phyloP scores from a whole-genome alignment of 2,797 vertebrate genomes.

The Harpagifer antarcticus region DNA sequence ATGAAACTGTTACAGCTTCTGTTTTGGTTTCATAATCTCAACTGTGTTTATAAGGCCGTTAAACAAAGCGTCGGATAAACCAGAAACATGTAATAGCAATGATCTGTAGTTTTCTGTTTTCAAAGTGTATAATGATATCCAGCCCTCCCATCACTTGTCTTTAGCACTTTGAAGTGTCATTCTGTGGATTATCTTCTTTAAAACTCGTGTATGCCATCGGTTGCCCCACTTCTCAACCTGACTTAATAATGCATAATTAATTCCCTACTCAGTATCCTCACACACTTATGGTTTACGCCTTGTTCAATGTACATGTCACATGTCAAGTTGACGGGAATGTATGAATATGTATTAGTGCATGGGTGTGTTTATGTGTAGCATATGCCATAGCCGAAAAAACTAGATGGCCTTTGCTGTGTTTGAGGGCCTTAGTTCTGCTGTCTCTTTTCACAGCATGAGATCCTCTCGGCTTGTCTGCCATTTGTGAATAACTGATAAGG shows the following conservation, averaged over 20 bases:
- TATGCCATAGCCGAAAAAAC: constrained; percentile 31
- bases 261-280: constrained; percentile 20
- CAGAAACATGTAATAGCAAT: not conserved
- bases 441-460: constrained; percentile 64
- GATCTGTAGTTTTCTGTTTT: not conserved
- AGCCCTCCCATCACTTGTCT: constrained; percentile 5
- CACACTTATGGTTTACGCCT: constrained; percentile 18
- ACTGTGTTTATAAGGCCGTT: too few relatives aligned
- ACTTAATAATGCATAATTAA: constrained; percentile 25
- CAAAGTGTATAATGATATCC: not conserved
- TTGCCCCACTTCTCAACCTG: constrained; percentile 14
- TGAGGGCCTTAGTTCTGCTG: constrained; percentile 51
- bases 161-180: not conserved
- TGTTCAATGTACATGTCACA: constrained; percentile 34
- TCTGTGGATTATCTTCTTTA: not conserved
- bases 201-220: not conserved
- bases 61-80: too few relatives aligned
- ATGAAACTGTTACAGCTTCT: too few relatives aligned
- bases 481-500: constrained; percentile 76
- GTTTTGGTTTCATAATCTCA: too few relatives aligned
- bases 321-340: constrained; percentile 30
- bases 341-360: constrained; percentile 43
- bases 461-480: constrained; percentile 64
- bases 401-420: constrained; percentile 67
- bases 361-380: not conserved